Evolutionary conservation across 2,888 invertebrate species (phyloP).

Genomic region (Phengaris arion): DNA sequence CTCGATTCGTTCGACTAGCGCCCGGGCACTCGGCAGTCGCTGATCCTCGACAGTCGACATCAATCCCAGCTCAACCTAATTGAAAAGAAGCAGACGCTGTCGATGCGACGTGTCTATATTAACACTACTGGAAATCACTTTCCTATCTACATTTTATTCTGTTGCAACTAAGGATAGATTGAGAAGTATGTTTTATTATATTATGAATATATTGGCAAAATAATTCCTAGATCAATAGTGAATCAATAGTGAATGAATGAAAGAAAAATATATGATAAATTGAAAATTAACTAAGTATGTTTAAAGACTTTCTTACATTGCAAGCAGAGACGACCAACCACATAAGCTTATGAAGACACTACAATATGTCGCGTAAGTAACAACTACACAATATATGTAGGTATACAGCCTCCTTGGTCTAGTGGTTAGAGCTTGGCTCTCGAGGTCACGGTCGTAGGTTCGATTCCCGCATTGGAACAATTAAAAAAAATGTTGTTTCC

Average conservation of each 20-base stretch:
- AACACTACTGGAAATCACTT: constrained; percentile 24
- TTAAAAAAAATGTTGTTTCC: too few relatives aligned
- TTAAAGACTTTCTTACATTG: background rate
- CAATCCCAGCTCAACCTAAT: constrained; percentile 48
- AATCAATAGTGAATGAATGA: too few relatives aligned
- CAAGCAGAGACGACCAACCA: background rate
- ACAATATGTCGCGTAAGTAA: background rate
- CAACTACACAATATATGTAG: too few relatives aligned
- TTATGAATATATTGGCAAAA: too few relatives aligned
- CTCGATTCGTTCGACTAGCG: constrained; percentile 70
- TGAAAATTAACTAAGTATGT: background rate
- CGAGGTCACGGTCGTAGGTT: too few relatives aligned
- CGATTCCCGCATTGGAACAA: too few relatives aligned
- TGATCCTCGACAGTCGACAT: constrained; percentile 42
- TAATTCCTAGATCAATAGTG: too few relatives aligned
- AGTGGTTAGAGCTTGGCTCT: too few relatives aligned
- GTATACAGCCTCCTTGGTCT: too few relatives aligned
- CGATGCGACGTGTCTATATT: constrained; percentile 29
- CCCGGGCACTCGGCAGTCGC: constrained; percentile 50
- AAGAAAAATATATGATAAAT: too few relatives aligned
- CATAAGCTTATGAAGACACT: background rate
- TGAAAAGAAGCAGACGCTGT: constrained; percentile 34
- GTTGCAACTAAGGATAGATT: background rate
- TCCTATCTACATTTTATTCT: background rate
- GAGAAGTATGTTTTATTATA: background rate